Base-by-base conservation (phyloP, 2,888 invertebrate genomes). In the Macrophya alboannulata region DNA sequence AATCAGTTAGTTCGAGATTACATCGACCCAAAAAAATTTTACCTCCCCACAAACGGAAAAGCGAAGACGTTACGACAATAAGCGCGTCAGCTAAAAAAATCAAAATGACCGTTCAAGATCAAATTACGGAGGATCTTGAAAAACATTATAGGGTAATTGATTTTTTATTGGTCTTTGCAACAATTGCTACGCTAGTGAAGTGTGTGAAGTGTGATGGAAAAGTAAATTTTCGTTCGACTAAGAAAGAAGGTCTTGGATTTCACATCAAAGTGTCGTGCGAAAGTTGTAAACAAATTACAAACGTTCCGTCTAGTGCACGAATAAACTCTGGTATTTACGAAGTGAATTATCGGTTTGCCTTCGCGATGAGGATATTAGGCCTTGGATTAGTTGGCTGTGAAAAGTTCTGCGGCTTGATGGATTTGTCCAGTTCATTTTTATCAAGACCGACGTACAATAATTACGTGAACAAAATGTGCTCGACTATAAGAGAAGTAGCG, bases 11-110 rank as follows among this genome's bases (percentile, higher is more conserved):
- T 86, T 86, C 86, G 85, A 86, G 86, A 87, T 87, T 87, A 87
- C 77, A 86, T 87, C 86, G 86, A 87, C 51, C 87, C 43, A 87
- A 43, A 88, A 88, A 87, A 86, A 86, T 86, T 85, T 68, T 87
- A 84, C 85, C 86, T 86, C 84, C 86, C 59, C 86, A 81, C 48
- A 86, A 86, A 86, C 86, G 86, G 62, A 85, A 85, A 87, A 88
- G 65, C 86, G 88, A 87, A 84, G 85, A 84, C 85, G 21, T 87
- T 85, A 40, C 85, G 72, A 86, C 87, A 86, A 87, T n/a, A 55
- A 88, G 88, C 86, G 86, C 86, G 86, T 88, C 87, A 87, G 86
- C 87, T 85, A 85, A 87, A 87, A 87, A 88, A 86, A 87, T 88
- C 85, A 87, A 87, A 87, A 51, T 87, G 81, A 88, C 85, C 71